Conservation (phyloP, 2,888 invertebrate genomes). For the Sericinus montela region DNA sequence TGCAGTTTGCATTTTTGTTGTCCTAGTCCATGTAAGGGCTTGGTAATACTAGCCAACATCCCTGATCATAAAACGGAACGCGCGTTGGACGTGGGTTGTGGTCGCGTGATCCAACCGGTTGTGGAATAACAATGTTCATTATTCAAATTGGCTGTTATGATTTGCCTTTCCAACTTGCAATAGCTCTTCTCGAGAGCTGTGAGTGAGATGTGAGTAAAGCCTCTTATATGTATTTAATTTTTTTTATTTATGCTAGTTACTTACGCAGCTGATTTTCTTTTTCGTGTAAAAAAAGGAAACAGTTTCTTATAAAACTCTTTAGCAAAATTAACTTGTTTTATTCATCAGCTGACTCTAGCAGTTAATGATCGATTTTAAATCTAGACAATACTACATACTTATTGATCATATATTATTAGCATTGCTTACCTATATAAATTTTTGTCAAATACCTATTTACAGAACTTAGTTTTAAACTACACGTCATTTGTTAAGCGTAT, state of each 20-base stretch:
- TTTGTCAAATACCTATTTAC: not conserved
- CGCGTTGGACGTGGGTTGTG: constrained; percentile 24
- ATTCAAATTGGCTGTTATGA: constrained; percentile 74
- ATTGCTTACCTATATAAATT: not conserved
- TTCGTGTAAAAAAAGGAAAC: no score
- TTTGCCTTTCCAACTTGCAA: constrained; percentile 32
- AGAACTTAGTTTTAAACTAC: not conserved
- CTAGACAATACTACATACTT: no score
- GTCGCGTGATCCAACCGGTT: constrained; percentile 68
- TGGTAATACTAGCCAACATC: constrained; percentile 40
- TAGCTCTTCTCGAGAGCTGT: constrained; percentile 15
- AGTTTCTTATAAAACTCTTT: no score
- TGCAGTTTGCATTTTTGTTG: not conserved
- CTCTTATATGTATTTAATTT: not conserved
- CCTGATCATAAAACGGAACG: constrained; percentile 41
- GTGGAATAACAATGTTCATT: constrained; percentile 68
- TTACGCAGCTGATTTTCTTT: no score
- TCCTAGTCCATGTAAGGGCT: constrained; percentile 23
- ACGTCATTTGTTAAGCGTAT: not conserved
- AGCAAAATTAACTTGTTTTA: no score
- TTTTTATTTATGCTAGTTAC: no score
- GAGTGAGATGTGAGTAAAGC: constrained; percentile 6
- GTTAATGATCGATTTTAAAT: no score
- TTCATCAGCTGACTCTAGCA: no score
- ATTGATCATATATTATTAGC: no score